Evolutionary conservation across 1,140 invertebrate species (phyloP).

Genomic region (Drosophila takahashii): DNA sequence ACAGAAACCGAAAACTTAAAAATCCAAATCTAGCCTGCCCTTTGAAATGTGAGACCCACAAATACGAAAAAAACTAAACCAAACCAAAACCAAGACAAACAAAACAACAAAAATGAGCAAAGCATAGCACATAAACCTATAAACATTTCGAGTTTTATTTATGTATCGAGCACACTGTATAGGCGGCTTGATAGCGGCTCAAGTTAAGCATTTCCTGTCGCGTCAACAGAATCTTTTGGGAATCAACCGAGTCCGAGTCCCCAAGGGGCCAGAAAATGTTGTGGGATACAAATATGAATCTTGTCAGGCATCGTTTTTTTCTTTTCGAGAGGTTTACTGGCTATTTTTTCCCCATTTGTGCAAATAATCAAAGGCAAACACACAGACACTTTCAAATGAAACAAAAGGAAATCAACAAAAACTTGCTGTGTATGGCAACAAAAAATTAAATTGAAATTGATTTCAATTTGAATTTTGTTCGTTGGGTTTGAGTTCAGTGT

Average conservation of each 20-base stretch:
- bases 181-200: conserved; percentile 43
- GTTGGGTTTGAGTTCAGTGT: conserved; percentile 66
- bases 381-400: conserved; percentile 23
- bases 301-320: not conserved
- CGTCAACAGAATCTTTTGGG: conserved; percentile 26
- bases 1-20: conserved; percentile 21
- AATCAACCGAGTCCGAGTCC: conserved; percentile 4
- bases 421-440: conserved; percentile 29
- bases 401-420: conserved; percentile 40
- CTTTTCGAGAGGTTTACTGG: not conserved
- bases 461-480: conserved; percentile 78
- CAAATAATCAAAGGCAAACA: conserved; percentile 62
- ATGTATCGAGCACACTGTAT: conserved; percentile 48
- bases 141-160: conserved; percentile 54
- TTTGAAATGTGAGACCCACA: conserved; percentile 37
- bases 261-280: conserved; percentile 1
- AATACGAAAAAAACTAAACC: conserved; percentile 6
- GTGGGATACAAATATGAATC: conserved; percentile 27
- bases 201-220: conserved; percentile 52
- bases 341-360: conserved; percentile 51
- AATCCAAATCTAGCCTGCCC: conserved; percentile 28
- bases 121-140: conserved; percentile 52
- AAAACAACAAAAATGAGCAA: conserved; percentile 22
- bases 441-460: conserved; percentile 76
- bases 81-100: conserved; percentile 26